Conservation (phyloP, 2,113 vertebrate genomes). For the Sander lucioperca region DNA sequence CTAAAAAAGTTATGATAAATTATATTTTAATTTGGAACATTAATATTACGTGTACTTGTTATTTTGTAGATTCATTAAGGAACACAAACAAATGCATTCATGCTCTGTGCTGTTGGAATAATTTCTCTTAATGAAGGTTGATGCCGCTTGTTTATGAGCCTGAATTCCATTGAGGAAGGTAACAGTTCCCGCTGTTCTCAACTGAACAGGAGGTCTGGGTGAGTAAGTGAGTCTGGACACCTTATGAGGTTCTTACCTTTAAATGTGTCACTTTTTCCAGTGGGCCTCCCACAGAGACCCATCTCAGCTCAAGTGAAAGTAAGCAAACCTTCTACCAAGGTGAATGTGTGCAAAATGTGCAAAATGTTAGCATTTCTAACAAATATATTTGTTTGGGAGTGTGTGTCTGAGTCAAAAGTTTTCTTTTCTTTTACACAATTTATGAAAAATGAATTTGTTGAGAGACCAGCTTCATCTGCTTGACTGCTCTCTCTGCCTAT, state of each 20-base stretch:
- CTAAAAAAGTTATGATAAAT: neutral
- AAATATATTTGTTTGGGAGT: conserved; percentile 53
- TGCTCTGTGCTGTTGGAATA: conserved; percentile 26
- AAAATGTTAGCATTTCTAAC: conserved; percentile 22
- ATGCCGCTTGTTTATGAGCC: conserved; percentile 70
- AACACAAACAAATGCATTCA: neutral
- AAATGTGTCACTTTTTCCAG: conserved; percentile 80
- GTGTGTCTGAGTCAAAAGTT: conserved; percentile 37
- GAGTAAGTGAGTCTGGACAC: conserved; percentile 49
- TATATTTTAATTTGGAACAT: neutral
- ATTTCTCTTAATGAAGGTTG: conserved; percentile 47
- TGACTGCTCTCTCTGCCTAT: conserved; percentile 20
- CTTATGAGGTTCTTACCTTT: conserved; percentile 69
- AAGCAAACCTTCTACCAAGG: conserved; percentile 37
- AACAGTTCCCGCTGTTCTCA: conserved; percentile 64
- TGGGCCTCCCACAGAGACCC: conserved; percentile 69
- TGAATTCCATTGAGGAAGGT: conserved; percentile 68
- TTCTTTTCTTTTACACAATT: conserved; percentile 38
- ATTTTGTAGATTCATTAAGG: conserved; percentile 3
- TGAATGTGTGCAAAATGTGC: conserved; percentile 26
- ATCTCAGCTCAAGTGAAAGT: conserved; percentile 46
- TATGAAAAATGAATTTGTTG: conserved; percentile 43
- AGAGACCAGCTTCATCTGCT: conserved; percentile 32
- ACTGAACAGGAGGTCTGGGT: conserved; percentile 57
- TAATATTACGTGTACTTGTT: neutral